Evolutionary conservation across 92 coral and sea anemone species (phyloP).

Genomic region (Zoanthus sociatus): DNA sequence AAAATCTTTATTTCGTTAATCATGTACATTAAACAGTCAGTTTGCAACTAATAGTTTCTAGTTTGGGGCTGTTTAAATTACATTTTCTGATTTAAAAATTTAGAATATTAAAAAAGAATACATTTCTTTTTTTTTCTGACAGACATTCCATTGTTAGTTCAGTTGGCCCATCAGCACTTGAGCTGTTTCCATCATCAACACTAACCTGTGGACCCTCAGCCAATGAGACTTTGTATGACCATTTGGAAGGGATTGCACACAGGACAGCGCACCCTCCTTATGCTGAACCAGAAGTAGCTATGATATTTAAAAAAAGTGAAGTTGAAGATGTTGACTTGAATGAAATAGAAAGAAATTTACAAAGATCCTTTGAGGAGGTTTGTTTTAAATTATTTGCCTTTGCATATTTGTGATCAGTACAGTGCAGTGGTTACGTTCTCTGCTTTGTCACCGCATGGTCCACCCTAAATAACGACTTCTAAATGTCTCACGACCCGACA

Average conservation of each 20-base stretch:
- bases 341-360: constrained; percentile 84
- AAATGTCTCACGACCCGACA: no score
- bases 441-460: no score
- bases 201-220: constrained; percentile 91
- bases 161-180: constrained; percentile 90
- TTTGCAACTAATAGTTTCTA: no score
- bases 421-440: no score
- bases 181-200: constrained; percentile 86
- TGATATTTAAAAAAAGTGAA: constrained; percentile 96
- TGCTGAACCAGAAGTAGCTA: constrained; percentile 95
- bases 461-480: no score
- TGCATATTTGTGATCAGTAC: background rate
- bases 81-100: no score
- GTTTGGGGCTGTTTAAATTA: no score
- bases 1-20: no score
- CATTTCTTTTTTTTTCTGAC: background rate
- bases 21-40: no score
- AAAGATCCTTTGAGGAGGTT: constrained; percentile 91
- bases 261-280: constrained; percentile 88
- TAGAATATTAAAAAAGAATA: no score
- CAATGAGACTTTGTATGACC: constrained; percentile 95
- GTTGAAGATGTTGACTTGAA: constrained; percentile 88
- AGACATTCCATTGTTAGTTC: constrained; percentile 64
- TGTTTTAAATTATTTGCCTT: constrained; percentile 1
- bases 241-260: constrained; percentile 83